These are phyloP conservation scores for Yasuhikotakia modesta DNA, from an alignment of 2,797 vertebrate species.

Conservation along the genomic window DNA sequence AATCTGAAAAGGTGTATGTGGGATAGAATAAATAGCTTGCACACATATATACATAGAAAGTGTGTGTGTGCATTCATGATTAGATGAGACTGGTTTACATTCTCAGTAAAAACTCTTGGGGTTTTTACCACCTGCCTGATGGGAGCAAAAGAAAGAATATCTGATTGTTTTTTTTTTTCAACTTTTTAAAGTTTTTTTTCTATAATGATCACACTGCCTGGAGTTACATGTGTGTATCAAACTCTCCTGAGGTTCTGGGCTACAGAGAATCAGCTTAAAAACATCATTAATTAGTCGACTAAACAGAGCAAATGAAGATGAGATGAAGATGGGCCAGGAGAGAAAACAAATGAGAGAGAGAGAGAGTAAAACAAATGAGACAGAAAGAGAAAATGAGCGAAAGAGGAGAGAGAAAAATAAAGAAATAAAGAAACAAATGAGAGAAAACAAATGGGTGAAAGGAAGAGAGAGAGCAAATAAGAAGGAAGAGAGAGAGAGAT, in stretches of 20 bases:
- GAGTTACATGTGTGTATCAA: not conserved
- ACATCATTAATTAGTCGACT: constrained; percentile 24
- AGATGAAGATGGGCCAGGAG: constrained; percentile 1
- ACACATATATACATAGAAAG: too few species aligned
- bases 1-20: too few species aligned
- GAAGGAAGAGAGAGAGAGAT: too few species aligned
- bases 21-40: too few species aligned
- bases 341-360: not conserved
- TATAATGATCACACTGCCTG: too few species aligned
- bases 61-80: constrained; percentile 4
- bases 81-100: constrained; percentile 7
- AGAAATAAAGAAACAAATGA: not conserved
- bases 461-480: not conserved
- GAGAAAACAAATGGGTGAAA: not conserved
- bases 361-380: not conserved
- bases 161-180: not conserved
- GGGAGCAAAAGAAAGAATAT: not conserved
- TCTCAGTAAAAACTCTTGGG: not conserved
- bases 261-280: constrained; percentile 24
- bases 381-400: not conserved
- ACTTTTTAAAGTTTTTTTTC: not conserved
- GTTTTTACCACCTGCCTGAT: constrained; percentile 21
- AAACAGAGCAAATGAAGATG: constrained; percentile 21
- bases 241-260: not conserved
- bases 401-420: not conserved